A percentile compares a stretch with the other conserved stretches of the same genome.
phyloP scores from a whole-genome alignment of 2,797 vertebrate genomes.

The Dromococcyx pavoninus region DNA sequence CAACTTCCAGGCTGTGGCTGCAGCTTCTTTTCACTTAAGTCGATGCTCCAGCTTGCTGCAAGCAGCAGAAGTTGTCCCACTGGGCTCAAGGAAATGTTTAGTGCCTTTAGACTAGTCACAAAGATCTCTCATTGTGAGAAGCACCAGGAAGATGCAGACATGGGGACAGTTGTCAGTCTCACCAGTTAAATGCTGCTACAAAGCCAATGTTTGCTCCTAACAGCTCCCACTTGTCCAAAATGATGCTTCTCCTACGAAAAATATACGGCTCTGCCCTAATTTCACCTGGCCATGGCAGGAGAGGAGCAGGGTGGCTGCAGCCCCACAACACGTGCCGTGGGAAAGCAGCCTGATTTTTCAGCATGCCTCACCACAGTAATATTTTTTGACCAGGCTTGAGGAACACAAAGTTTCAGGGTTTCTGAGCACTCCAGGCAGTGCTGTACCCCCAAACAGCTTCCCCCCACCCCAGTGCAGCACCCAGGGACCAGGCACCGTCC shows the following conservation, averaged over 20 bases:
- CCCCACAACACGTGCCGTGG: accelerated
- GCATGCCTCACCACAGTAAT: not conserved
- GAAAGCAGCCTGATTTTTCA: not conserved
- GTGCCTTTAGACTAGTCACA: not conserved
- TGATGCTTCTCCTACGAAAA: accelerated
- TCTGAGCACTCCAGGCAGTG: not conserved
- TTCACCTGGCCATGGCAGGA: accelerated
- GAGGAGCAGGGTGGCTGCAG: not conserved
- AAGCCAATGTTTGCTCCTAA: accelerated
- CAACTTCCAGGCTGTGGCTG: not conserved
- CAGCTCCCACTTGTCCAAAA: not conserved
- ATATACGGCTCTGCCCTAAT: accelerated
- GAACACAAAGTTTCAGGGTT: not conserved
- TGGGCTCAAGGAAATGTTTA: not conserved
- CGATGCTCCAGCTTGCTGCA: not conserved
- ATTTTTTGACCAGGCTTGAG: not conserved
- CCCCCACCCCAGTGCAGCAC: not conserved
- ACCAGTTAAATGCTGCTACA: not conserved
- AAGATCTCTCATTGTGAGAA: accelerated
- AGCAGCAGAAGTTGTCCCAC: not conserved
- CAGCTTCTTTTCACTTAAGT: not conserved
- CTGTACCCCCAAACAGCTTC: not conserved
- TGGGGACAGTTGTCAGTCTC: not conserved
- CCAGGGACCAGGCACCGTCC: not conserved
- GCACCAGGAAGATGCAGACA: not conserved